Evolutionary conservation across 2,113 vertebrate genomes (phyloP), one percentile per base, ranked within the genome.

Genomic region (Platanista minor): DNA sequence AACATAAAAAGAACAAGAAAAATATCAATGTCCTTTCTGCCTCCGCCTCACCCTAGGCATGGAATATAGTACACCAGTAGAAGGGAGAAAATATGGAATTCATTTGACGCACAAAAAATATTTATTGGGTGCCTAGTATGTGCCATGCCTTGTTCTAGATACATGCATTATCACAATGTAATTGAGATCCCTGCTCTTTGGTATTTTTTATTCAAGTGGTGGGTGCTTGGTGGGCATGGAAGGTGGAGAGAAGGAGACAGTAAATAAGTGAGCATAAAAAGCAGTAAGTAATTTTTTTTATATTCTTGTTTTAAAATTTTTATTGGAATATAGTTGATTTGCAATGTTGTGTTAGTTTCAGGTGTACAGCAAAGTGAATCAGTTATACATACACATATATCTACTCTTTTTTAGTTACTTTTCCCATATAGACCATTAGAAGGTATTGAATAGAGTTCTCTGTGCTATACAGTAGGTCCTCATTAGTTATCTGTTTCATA

Each of bases 1-100:
- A 95, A 90, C 46, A 72, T 27, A 71, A 78, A 94, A 94, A 81
- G 41, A 94, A 57, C 11, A 71, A 88, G 12, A n/a, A 94, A 94
- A 78, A 62, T 27, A 18, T 62, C 97, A n/a, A 90, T 88, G 15
- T 52, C n/a, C 2, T 95, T 89, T 95, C 9, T 81, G n/a, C n/a
- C 14, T 77, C 31, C 91, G 3, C 43, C 15, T 87, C 20, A 25
- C n/a, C 8, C 5, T 6, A 1, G 13, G 14, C 8, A 67, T 62
- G 25, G 25, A 78, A 59, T 59, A 62, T 3, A 59, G 29, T 21
- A 17, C 3, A 85, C 25, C 11, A 87, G 20, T 11, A 86, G 13
- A 75, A 10, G 9, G 39, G 31, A 64, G 27, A 61, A 93, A 96
- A 74, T 31, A 69, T 64, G 39, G 31, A 87, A 46, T 77, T 59